These are phyloP conservation scores for Noctilio leporinus DNA, from an alignment of 2,113 vertebrate genomes.

Conservation along the genomic window DNA sequence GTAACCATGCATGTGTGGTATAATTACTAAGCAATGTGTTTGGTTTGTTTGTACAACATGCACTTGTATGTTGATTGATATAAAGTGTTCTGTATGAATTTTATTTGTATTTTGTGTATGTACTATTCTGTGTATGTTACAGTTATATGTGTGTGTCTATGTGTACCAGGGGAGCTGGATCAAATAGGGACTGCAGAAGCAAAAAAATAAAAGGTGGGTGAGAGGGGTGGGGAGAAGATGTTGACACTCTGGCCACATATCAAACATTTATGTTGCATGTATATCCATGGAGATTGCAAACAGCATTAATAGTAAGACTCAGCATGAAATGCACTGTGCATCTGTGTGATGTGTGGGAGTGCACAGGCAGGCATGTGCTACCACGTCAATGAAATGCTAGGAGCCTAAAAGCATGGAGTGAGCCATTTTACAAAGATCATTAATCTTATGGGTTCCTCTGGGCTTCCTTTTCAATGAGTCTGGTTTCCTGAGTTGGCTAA, in stretches of 20 bases:
- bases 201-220: not conserved
- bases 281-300: not conserved
- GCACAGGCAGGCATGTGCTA: not conserved
- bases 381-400: not conserved
- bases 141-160: not conserved
- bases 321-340: not conserved
- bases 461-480: not conserved
- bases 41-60: not conserved
- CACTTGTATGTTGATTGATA: not conserved
- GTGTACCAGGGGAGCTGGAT: not conserved
- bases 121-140: not conserved
- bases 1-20: not conserved
- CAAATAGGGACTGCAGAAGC: not conserved
- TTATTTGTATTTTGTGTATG: not conserved
- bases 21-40: not conserved
- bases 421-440: constrained; percentile 28
- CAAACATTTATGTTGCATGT: not conserved
- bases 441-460: not conserved
- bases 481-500: not conserved
- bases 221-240: too few relatives aligned
- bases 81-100: not conserved
- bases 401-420: not conserved
- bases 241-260: not conserved
- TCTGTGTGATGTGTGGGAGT: not conserved
- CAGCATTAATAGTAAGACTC: not conserved